Evolutionary conservation across 1,140 invertebrate species (phyloP).

Genomic region (Pomacea maculata): DNA sequence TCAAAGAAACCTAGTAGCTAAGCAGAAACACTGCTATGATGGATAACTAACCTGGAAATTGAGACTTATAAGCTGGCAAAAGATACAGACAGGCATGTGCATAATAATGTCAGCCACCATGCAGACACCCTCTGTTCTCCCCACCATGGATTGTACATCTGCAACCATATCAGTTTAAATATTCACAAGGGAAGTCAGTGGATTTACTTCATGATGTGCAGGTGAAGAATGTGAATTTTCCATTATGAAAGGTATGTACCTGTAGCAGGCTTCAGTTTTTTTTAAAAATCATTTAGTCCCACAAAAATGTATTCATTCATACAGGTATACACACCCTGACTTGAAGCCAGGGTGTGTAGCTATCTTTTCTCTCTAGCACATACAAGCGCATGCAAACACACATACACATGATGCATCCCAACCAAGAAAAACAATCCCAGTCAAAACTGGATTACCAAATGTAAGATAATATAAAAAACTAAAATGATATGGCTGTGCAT

Average conservation of each 20-base stretch:
- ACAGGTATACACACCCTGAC: no score
- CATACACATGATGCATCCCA: background rate
- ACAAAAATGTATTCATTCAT: no score
- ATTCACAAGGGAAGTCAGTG: no score
- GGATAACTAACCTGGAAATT: conserved; percentile 67
- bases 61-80: conserved; percentile 75
- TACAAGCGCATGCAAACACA: background rate
- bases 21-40: no score
- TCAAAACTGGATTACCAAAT: background rate
- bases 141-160: conserved; percentile 38
- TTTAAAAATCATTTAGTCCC: no score
- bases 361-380: background rate
- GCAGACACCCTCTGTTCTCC: conserved; percentile 78
- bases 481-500: conserved; percentile 2
- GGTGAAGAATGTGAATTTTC: no score
- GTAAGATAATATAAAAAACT: background rate
- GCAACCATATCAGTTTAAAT: background rate
- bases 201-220: no score
- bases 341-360: no score
- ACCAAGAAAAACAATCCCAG: conserved; percentile 12
- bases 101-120: conserved; percentile 78
- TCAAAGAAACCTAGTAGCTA: no score
- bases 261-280: no score
- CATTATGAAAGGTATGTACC: no score
- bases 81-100: conserved; percentile 77